These are phyloP conservation scores for Lissocephala sabroskyi DNA, from an alignment of 2,888 invertebrate species.

Conservation along the genomic window DNA sequence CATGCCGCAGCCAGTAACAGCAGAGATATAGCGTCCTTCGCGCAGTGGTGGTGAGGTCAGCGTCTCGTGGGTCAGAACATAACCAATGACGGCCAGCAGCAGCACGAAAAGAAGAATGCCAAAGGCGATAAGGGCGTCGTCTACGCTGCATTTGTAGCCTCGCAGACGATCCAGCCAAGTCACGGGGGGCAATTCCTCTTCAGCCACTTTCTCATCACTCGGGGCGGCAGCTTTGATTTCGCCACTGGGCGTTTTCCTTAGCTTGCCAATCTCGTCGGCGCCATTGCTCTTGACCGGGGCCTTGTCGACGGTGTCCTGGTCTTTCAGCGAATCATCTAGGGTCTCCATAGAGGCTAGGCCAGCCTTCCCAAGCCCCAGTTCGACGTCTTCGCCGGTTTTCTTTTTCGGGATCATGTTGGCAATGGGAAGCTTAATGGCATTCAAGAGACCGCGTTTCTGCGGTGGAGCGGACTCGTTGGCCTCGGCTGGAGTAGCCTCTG, in stretches of 20 bases:
- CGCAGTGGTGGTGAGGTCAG: conserved; percentile 77
- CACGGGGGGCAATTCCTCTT: conserved; percentile 63
- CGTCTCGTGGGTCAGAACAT: conserved; percentile 77
- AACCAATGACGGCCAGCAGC: conserved; percentile 77
- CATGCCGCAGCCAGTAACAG: conserved; percentile 84
- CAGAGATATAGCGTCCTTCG: conserved; percentile 81
- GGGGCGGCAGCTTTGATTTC: conserved; percentile 70
- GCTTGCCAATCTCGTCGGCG: conserved; percentile 81
- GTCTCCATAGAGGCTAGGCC: conserved; percentile 88
- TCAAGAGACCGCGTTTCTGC: conserved; percentile 74
- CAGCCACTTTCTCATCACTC: conserved; percentile 62
- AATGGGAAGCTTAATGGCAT: conserved; percentile 78
- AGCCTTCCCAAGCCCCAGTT: conserved; percentile 76
- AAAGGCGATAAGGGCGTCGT: conserved; percentile 76
- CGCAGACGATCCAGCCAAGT: conserved; percentile 77
- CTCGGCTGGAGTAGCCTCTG: conserved; percentile 51
- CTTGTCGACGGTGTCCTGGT: conserved; percentile 76
- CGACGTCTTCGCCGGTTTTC: conserved; percentile 74
- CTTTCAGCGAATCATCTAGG: conserved; percentile 80
- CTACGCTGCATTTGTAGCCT: conserved; percentile 79
- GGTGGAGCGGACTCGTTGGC: conserved; percentile 47
- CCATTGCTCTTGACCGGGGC: conserved; percentile 74
- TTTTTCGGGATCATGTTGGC: conserved; percentile 77
- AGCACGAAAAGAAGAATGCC: conserved; percentile 77
- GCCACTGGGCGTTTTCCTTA: conserved; percentile 73